These are phyloP conservation scores for Zosterops borbonicus DNA, from an alignment of 2,113 vertebrate genomes.

Conservation along the genomic window DNA sequence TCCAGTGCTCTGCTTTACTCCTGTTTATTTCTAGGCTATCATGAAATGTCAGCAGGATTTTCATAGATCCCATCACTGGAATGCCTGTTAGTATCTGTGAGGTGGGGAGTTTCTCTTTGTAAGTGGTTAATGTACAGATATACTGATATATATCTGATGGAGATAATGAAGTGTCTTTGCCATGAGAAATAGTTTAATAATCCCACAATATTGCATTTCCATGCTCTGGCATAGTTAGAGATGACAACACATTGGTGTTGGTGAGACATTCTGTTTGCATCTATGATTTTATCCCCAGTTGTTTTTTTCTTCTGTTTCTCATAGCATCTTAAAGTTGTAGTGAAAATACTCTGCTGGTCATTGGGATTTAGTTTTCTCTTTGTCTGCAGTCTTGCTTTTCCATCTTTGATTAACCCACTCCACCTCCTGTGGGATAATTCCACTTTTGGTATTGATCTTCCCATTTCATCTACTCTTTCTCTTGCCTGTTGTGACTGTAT, in stretches of 20 bases:
- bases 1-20: neutral
- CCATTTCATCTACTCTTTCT: neutral
- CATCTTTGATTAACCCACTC: neutral
- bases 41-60: neutral
- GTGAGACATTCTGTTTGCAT: neutral
- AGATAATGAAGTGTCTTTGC: neutral
- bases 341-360: neutral
- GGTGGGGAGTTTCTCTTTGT: neutral
- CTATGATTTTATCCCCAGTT: neutral
- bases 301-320: neutral
- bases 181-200: neutral
- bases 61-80: neutral
- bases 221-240: neutral
- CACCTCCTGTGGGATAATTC: neutral
- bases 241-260: accelerated
- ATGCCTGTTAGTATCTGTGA: neutral
- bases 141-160: neutral
- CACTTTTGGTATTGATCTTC: neutral
- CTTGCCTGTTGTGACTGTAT: accelerated
- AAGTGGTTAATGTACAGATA: neutral
- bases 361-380: neutral
- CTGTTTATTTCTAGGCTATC: neutral
- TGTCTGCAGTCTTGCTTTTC: neutral
- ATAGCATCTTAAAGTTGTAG: neutral
- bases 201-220: neutral